phyloP scores from a whole-genome alignment of 2,888 invertebrate species.

The Volucella zonaria region DNA sequence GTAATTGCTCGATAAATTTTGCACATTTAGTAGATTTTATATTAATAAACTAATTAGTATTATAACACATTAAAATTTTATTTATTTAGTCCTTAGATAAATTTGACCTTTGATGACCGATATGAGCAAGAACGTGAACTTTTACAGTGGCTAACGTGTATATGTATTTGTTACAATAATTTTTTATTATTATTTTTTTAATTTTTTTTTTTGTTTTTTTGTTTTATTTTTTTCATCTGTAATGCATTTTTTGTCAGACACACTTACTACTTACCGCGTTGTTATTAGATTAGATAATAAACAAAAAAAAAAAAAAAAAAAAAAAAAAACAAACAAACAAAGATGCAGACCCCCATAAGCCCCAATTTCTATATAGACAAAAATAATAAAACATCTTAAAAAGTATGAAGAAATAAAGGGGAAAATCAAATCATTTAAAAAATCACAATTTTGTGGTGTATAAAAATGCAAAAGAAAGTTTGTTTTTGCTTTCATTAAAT shows the following conservation, averaged over 20 bases:
- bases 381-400: constrained; percentile 46
- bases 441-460: constrained; percentile 70
- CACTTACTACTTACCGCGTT: constrained; percentile 45
- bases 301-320: background rate
- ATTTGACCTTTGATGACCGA: constrained; percentile 18
- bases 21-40: constrained; percentile 20
- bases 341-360: constrained; percentile 26
- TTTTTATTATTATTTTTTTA: too few relatives aligned
- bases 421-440: constrained; percentile 68
- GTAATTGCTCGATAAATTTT: background rate
- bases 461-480: constrained; percentile 48
- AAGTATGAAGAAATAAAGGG: constrained; percentile 49
- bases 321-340: constrained; percentile 2
- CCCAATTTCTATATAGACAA: constrained; percentile 39
- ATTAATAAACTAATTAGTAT: constrained; percentile 6
- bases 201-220: constrained; percentile 1
- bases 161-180: constrained; percentile 56
- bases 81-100: background rate
- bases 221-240: constrained; percentile 5
- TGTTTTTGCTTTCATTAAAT: constrained; percentile 30
- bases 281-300: background rate
- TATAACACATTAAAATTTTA: constrained; percentile 8
- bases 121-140: constrained; percentile 63
- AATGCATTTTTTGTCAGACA: constrained; percentile 26
- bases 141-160: constrained; percentile 71